phyloP scores from a whole-genome alignment of 2,888 invertebrate species.

The Eupithecia inturbata region DNA sequence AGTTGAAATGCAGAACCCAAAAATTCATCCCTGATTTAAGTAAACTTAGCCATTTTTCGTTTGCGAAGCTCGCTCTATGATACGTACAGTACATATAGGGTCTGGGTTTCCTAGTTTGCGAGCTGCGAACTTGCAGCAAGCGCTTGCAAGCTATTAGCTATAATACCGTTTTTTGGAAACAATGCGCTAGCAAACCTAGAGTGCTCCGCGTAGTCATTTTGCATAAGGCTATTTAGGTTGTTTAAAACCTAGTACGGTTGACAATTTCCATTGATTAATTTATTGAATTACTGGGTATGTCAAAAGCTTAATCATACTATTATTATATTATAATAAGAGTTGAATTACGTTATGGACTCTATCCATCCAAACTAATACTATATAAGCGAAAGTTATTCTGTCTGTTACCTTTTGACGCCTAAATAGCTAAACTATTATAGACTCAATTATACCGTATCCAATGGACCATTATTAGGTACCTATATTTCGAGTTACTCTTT shows the following conservation, averaged over 20 bases:
- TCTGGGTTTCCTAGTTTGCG: too few relatives aligned
- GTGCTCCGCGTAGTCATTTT: neutral
- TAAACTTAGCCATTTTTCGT: too few relatives aligned
- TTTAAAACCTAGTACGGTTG: neutral
- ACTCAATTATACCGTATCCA: conserved; percentile 35
- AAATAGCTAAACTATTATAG: conserved; percentile 10
- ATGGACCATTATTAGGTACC: conserved; percentile 51
- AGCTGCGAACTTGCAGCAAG: neutral
- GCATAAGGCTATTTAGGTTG: neutral
- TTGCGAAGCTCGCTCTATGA: too few relatives aligned
- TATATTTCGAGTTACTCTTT: conserved; percentile 45
- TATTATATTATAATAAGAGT: neutral
- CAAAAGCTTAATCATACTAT: too few relatives aligned
- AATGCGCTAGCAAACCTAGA: neutral
- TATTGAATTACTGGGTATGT: neutral
- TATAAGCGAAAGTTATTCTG: too few relatives aligned
- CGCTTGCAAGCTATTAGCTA: neutral
- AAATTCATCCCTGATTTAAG: too few relatives aligned
- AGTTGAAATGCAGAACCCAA: too few relatives aligned
- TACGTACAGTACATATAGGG: too few relatives aligned
- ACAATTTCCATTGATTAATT: neutral
- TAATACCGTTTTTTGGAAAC: neutral
- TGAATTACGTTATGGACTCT: neutral
- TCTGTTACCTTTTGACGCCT: too few relatives aligned
- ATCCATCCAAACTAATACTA: too few relatives aligned